phyloP scores from a whole-genome alignment of 2,888 invertebrate species.

The Plagodis dolabraria region DNA sequence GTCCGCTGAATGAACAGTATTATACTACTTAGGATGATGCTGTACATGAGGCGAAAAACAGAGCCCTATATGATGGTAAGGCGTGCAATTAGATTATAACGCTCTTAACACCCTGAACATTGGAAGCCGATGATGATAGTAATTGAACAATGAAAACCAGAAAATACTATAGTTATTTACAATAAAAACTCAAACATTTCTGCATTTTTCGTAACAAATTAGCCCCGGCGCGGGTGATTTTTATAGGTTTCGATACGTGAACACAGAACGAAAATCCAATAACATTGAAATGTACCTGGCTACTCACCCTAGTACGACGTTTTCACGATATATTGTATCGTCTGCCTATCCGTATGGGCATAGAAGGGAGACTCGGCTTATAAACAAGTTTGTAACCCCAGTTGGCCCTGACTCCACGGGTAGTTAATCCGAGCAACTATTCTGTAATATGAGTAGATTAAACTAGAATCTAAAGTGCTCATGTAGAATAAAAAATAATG shows the following conservation, averaged over 20 bases:
- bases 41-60: too few relatives aligned
- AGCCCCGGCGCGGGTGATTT: conserved; percentile 5
- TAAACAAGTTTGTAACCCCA: conserved; percentile 12
- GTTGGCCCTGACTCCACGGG: conserved; percentile 42
- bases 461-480: too few relatives aligned
- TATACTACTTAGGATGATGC: too few relatives aligned
- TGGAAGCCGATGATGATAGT: too few relatives aligned
- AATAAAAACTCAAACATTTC: conserved; percentile 2
- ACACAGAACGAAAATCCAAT: conserved; percentile 40
- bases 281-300: conserved; percentile 25
- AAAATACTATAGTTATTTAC: not conserved
- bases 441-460: too few relatives aligned
- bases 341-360: conserved; percentile 13
- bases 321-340: conserved; percentile 5
- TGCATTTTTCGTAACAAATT: not conserved
- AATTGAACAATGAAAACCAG: not conserved
- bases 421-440: conserved; percentile 52
- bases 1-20: too few relatives aligned
- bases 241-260: conserved; percentile 33
- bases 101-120: too few relatives aligned
- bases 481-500: too few relatives aligned
- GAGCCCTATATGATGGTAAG: too few relatives aligned
- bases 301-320: conserved; percentile 8
- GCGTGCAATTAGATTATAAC: too few relatives aligned
- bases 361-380: conserved; percentile 7